Base-by-base conservation (phyloP, 2,888 invertebrate species). In the Acanthosepion esculentum region DNA sequence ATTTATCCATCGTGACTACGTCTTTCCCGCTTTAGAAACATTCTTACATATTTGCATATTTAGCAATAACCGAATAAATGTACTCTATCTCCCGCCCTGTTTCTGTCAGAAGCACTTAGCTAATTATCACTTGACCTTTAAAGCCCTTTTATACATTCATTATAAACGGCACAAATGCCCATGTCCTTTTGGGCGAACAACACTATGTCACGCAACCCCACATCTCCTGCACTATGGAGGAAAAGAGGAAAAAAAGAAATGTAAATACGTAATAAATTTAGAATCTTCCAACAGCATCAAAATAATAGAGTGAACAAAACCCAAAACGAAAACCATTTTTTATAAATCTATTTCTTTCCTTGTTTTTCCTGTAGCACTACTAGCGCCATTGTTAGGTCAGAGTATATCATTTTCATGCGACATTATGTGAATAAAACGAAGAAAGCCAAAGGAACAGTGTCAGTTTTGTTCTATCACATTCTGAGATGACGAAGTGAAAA, bases 81-180 rank as follows among this genome's bases (percentile, higher is more conserved):
- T n/a, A 15, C 5, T 3, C 1, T 33, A 78, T 78, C n/a, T 78
- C n/a, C 4, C n/a, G 10, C 15, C n/a, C 78, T 12, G 15, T 78
- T 78, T 18, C n/a, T 33, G 12, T 78, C n/a, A n/a, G 23, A 78
- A 33, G n/a, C 78, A 78, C 78, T 78, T 78, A 78, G 78, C 78
- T 33, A 78, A 78, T 78, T 78, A 78, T n/a, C 78, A n/a, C n/a
- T n/a, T 78, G 78, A 78, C 78, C 78, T 78, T 78, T 78, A 78
- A n/a, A 78, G 33, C 78, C 78, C 33, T 23, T 12, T 78, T 33
- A 33, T 33, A n/a, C 15, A n/a, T 78, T 33, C 78, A 78, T 78
- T 78, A 78, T 78, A 33, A 78, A 78, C 78, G 78, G 3, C 33
- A 78, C n/a, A 78, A 78, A 78, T 18, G 18, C 78, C 15, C 78